Evolutionary conservation across 2,113 vertebrate species (phyloP).

Genomic region (Choloepus hoffmanni): DNA sequence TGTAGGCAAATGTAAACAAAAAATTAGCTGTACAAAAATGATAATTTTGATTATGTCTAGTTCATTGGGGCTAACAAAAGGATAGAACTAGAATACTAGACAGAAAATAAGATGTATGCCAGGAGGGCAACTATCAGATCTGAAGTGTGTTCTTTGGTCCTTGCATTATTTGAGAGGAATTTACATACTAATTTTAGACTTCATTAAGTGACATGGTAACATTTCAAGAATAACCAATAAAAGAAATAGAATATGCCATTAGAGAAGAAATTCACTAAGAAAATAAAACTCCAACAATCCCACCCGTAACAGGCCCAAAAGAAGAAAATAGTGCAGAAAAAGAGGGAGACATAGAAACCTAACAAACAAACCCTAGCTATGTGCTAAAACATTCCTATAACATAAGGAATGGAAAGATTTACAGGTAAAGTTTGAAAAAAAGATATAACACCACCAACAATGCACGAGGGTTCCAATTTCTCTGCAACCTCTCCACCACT

Average conservation of each 20-base stretch:
- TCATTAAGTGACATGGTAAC: background rate
- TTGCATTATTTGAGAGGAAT: background rate
- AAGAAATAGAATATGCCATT: constrained; percentile 23
- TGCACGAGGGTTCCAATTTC: too few species aligned
- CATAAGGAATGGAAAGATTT: background rate
- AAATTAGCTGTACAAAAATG: background rate
- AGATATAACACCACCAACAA: background rate
- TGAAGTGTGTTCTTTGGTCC: background rate
- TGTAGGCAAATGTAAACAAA: background rate
- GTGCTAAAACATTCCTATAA: background rate
- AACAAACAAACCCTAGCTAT: background rate
- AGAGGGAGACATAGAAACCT: background rate
- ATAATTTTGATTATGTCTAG: background rate
- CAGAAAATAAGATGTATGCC: background rate
- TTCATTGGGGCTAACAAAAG: background rate
- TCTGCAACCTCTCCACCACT: too few species aligned
- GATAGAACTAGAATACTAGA: background rate
- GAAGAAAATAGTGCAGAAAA: constrained; percentile 17
- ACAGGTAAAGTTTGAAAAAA: background rate
- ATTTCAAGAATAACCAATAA: constrained; percentile 37
- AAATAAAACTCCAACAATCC: constrained; percentile 32
- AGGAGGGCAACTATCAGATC: background rate
- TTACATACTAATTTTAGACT: constrained; percentile 42
- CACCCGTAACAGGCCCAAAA: background rate
- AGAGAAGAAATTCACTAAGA: background rate